A percentile compares a stretch with the other conserved stretches of the same genome.
Evolutionary conservation across 64 coral and sea anemone species (phyloP).

Genomic region (Montipora cactus): DNA sequence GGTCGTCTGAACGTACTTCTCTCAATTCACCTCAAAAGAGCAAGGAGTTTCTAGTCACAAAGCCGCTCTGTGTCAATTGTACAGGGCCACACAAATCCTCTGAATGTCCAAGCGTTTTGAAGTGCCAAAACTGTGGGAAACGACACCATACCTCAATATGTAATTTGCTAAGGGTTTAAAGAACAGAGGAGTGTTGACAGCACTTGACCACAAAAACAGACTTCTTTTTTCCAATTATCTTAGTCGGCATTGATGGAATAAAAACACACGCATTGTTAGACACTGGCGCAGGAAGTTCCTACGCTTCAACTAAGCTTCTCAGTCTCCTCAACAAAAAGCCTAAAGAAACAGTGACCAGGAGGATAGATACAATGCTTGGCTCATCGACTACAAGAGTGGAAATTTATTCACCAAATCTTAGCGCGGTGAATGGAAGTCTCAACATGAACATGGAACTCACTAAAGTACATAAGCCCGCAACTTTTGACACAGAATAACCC

Average conservation of each 20-base stretch:
- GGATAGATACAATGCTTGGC: constrained; percentile 59
- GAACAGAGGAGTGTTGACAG: constrained; percentile 11
- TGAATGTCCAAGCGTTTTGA: constrained; percentile 44
- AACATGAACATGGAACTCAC: constrained; percentile 45
- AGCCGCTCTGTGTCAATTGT: constrained; percentile 67
- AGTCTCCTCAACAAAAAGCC: constrained; percentile 27
- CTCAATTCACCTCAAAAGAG: constrained; percentile 29
- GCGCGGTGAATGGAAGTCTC: constrained; percentile 35
- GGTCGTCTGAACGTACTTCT: not conserved
- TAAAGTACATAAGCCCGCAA: constrained; percentile 49
- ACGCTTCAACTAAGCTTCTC: constrained; percentile 44
- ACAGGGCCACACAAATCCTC: constrained; percentile 32
- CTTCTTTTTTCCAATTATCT: constrained; percentile 55
- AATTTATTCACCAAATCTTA: constrained; percentile 31
- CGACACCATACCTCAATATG: constrained; percentile 49
- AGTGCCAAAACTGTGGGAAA: constrained; percentile 22
- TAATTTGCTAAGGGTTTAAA: constrained; percentile 1
- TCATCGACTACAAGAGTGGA: constrained; percentile 38
- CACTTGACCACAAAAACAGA: constrained; percentile 35
- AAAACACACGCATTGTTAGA: constrained; percentile 42
- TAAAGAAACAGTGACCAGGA: constrained; percentile 7
- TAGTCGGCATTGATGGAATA: constrained; percentile 59
- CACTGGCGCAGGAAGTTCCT: constrained; percentile 49
- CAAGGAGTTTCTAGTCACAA: constrained; percentile 38
- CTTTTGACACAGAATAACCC: constrained; percentile 46